Evolutionary conservation across 2,797 vertebrate genomes (phyloP), one percentile per base, ranked within the genome.

Genomic region (Falco cherrug): DNA sequence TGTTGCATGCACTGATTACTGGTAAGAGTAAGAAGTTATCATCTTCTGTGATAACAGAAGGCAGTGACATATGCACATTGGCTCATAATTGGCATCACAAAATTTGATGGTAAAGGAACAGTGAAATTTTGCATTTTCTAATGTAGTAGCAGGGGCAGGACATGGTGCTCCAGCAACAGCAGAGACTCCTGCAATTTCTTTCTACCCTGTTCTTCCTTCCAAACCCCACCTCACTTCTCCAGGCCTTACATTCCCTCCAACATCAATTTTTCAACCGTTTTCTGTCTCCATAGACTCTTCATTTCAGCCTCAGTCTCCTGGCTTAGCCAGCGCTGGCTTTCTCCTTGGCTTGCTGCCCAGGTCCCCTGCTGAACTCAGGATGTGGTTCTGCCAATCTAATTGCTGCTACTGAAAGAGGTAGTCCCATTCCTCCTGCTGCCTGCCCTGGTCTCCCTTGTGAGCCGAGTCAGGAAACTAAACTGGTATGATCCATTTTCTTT

Each of bases 321-420:
- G 89, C 95, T 90, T 84, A 73, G 89, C 89, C 91, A 84, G 61
- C 59, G 73, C 85, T 93, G 93, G 50, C 74, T 95, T 90, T 94
- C 82, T 96, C 43, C 85, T 90, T 95, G 96, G 96, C 94, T 84
- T 84, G 43, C 76, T 96, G 96, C 96, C 96, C 0, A 33, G 94
- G 94, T 96, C 79, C 91, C 91, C 92, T 87, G 90, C 89, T 96
- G 95, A 96, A 90, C 95, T 96, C 96, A 91, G 95, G 95, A 94
- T 96, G 95, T 93, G 94, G 90, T 91, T 94, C 92, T 97, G 96
- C 95, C 95, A 91, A 71, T 94, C 90, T 87, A 80, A 91, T 93
- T 97, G 96, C 93, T 92, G 92, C 92, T 93, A 74, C 90, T 92
- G 93, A 92, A 96, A 96, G 81, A 76, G 73, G 41, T 80, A 87